These are phyloP conservation scores for Chloroceryle amazona DNA, from an alignment of 2,797 vertebrate species.

Conservation along the genomic window DNA sequence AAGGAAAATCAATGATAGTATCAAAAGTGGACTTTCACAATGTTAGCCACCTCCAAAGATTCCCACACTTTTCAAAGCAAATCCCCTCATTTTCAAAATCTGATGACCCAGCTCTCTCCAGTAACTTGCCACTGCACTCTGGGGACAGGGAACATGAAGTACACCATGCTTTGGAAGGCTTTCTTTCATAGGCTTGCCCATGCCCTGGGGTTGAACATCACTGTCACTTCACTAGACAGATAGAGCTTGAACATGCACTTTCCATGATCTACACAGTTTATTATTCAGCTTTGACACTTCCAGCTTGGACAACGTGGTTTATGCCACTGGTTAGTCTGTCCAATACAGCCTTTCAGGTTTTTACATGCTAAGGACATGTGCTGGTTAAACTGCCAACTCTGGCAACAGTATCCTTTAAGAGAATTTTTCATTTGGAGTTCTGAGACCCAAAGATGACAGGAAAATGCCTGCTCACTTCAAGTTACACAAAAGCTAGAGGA, in stretches of 20 bases:
- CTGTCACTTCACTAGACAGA: background rate
- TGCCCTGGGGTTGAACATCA: background rate
- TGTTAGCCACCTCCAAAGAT: background rate
- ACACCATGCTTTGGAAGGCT: background rate
- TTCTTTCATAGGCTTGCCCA: background rate
- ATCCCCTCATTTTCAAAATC: background rate
- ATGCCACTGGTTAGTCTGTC: background rate
- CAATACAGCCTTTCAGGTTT: background rate
- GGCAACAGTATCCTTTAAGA: background rate
- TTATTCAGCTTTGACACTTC: background rate
- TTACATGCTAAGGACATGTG: background rate
- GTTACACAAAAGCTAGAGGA: background rate
- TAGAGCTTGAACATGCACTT: background rate
- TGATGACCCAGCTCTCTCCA: background rate
- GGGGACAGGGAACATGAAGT: background rate
- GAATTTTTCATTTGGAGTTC: background rate
- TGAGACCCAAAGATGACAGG: background rate
- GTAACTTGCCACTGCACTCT: background rate
- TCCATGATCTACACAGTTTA: background rate
- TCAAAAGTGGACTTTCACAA: conserved; percentile 2
- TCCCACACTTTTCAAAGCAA: background rate
- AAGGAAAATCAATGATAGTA: background rate
- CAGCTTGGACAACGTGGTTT: background rate
- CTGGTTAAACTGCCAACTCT: background rate
- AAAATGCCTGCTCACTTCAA: background rate